Base-by-base conservation (phyloP, 2,113 vertebrate species). In the Pterocles burchelli region DNA sequence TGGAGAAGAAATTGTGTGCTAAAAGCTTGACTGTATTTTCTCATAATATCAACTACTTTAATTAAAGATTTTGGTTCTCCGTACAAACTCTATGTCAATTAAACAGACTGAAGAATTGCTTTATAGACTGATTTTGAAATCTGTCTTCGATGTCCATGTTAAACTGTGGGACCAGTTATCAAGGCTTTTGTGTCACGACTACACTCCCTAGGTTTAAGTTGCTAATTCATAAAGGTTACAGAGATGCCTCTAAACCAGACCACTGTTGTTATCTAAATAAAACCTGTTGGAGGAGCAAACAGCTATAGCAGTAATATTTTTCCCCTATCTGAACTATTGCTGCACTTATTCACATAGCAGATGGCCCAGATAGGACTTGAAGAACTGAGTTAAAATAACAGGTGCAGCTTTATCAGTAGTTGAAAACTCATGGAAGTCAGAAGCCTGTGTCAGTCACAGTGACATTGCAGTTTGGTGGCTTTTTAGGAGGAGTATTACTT, bases 401-500 rank as follows among this genome's bases (percentile, higher is more conserved):
- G 54, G 9, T 5, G 2, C 31, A 57, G 45, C 13, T 67, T 83
- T 77, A 65, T 61, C 16, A 68, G 31, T 61, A 72, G 72, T 17
- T 83, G 31, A 93, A 95, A 89, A 68, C 41, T 86, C 21, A 68
- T 43, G 54, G 26, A 83, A 77, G 24, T 48, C 49, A 84, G 33
- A 73, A 83, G 49, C 26, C 48, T 2, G 0, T 78, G 48, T 67
- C 0, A 1, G 66, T 83, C 71, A 67, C 18, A 48, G 29, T 83
- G 75, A 63, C 71, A 82, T 71, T 36, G 94, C 66, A 75, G 29
- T 46, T 49, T 48, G 3, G 49, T 65, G 45, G 34, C 28, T 86
- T 85, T 85, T 83, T 49, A 76, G 33, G 29, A 15, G 33, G 45
- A 83, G 16, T 19, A 75, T 68, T 45, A 51, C 28, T 63, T 79